phyloP scores from a whole-genome alignment of 1,140 invertebrate species.

The Neodiprion lecontei region DNA sequence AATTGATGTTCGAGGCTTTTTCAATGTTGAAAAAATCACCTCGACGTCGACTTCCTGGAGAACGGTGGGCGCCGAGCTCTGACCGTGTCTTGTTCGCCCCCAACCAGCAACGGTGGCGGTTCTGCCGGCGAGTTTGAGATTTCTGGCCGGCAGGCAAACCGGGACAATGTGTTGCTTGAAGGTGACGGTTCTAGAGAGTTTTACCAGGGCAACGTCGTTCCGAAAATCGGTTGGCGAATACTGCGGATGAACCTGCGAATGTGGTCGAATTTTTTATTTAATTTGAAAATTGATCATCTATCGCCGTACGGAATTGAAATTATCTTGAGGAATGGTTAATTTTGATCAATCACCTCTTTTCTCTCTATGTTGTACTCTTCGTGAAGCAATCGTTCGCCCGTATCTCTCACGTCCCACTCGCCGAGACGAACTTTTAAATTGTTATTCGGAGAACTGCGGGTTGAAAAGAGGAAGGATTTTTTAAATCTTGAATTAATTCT shows the following conservation, averaged over 20 bases:
- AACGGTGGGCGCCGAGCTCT: conserved; percentile 78
- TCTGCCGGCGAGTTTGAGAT: conserved; percentile 79
- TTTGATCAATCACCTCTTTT: conserved; percentile 72
- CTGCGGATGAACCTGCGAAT: conserved; percentile 74
- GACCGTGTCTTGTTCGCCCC: conserved; percentile 86
- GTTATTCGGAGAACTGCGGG: conserved; percentile 76
- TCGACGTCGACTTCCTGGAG: conserved; percentile 68
- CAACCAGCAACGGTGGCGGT: conserved; percentile 90
- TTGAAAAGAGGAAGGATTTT: conserved; percentile 32
- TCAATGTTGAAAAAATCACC: conserved; percentile 61
- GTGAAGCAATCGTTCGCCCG: conserved; percentile 80
- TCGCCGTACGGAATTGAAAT: too few relatives aligned
- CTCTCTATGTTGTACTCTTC: conserved; percentile 89
- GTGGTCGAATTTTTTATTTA: conserved; percentile 11
- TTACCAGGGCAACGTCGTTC: conserved; percentile 88
- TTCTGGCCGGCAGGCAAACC: conserved; percentile 79
- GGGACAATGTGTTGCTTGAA: conserved; percentile 92
- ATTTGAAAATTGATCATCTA: conserved; percentile 9
- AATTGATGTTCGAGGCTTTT: too few relatives aligned
- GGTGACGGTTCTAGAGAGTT: conserved; percentile 77
- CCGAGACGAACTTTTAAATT: conserved; percentile 87
- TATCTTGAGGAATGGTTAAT: too few relatives aligned
- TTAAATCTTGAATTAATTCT: conserved; percentile 11
- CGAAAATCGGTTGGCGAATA: conserved; percentile 89
- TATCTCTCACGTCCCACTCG: conserved; percentile 89